These are phyloP conservation scores for Suncus etruscus DNA, from an alignment of 2,113 vertebrate species.

Conservation along the genomic window DNA sequence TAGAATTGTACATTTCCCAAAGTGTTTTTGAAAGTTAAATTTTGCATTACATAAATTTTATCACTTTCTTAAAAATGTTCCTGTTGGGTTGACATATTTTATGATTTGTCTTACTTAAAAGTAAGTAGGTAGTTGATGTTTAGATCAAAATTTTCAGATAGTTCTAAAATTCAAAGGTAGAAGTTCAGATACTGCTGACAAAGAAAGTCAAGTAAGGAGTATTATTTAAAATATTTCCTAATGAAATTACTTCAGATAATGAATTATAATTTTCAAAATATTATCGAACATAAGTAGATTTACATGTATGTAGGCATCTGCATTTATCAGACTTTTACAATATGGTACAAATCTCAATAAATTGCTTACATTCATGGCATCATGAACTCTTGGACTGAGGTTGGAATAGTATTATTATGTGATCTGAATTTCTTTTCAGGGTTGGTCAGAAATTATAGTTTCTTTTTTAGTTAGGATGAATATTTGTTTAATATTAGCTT, in stretches of 20 bases:
- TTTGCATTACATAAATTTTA: slow-evolving; percentile 66
- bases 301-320: neutral
- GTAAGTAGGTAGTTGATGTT: slow-evolving; percentile 49
- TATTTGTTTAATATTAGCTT: slow-evolving; percentile 2
- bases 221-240: slow-evolving; percentile 12
- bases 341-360: neutral
- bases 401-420: neutral
- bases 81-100: slow-evolving; percentile 46
- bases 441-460: neutral
- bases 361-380: neutral
- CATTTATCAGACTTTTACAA: neutral
- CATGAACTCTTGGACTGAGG: accelerated
- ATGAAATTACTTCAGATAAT: neutral
- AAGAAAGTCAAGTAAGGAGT: neutral
- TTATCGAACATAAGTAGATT: neutral
- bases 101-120: slow-evolving; percentile 57
- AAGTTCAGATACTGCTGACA: neutral
- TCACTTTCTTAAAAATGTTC: slow-evolving; percentile 70
- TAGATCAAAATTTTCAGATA: slow-evolving; percentile 42
- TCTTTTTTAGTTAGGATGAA: neutral
- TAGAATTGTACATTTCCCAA: slow-evolving; percentile 38
- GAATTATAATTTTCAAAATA: neutral
- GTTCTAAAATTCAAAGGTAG: slow-evolving; percentile 22
- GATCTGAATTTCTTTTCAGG: neutral
- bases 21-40: slow-evolving; percentile 50